phyloP scores from a whole-genome alignment of 2,888 invertebrate genomes.

The Cataglyphis rosenhaueri region DNA sequence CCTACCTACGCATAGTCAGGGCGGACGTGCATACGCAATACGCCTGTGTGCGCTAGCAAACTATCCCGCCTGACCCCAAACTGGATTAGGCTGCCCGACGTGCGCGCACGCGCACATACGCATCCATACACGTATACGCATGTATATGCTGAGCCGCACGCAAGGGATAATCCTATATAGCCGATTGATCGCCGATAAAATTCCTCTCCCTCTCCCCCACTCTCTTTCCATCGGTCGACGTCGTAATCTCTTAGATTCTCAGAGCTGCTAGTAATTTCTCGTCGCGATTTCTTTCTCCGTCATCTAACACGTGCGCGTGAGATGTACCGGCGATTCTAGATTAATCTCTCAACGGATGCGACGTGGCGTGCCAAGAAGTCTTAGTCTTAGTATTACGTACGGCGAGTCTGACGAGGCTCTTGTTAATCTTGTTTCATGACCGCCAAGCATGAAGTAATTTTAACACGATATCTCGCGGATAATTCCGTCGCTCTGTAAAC shows the following conservation, averaged over 20 bases:
- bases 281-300: constrained; percentile 28
- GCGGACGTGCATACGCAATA: constrained; percentile 38
- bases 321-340: constrained; percentile 66
- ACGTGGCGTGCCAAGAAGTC: constrained; percentile 66
- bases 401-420: not conserved
- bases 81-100: constrained; percentile 77
- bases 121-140: constrained; percentile 28
- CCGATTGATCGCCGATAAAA: constrained; percentile 79
- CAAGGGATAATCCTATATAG: constrained; percentile 76
- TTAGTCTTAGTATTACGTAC: constrained; percentile 33
- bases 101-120: constrained; percentile 67
- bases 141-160: not conserved
- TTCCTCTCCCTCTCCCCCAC: constrained; percentile 56
- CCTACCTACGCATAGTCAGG: constrained; percentile 43
- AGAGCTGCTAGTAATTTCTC: constrained; percentile 69
- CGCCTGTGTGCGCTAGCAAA: constrained; percentile 69
- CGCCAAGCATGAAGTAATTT: constrained; percentile 45
- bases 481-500: constrained; percentile 20
- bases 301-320: constrained; percentile 38
- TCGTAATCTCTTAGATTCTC: constrained; percentile 63
- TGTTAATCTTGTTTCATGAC: constrained; percentile 25
- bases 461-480: constrained; percentile 21
- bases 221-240: constrained; percentile 55
- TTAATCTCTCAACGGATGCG: constrained; percentile 69
- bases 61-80: constrained; percentile 76